Evolutionary conservation across 2,113 vertebrate species (phyloP), one percentile per base, ranked within the genome.

Genomic region (Deroptyus accipitrinus): DNA sequence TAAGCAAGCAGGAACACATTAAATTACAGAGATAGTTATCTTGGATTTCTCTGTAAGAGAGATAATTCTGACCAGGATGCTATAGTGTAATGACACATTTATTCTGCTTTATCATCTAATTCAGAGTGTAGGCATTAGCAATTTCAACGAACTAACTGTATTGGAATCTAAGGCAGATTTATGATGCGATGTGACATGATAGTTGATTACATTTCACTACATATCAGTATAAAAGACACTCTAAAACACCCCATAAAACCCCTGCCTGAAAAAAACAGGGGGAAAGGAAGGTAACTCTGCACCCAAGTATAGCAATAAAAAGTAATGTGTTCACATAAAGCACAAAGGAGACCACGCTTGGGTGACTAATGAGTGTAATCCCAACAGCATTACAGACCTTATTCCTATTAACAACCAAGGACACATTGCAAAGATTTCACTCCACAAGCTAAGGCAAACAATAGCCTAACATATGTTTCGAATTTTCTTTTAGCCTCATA

Each of bases 21-120:
- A 95, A 93, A 93, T 93, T 93, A 85, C 51, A 78, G 51, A 78
- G 82, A 83, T 64, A 46, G 79, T 81, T 92, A 94, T 81, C 84
- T 83, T 35, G n/a, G 35, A 74, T 70, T 59, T 85, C 75, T 81
- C 46, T 57, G 28, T 75, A 67, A 74, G 86, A 91, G 61, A 95
- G 28, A 68, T 39, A 83, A 64, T 96, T 93, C 51, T 88, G 83
- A 41, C 68, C 61, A 46, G 82, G 80, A 64, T 88, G 51, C 82
- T 87, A 24, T 11, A 39, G n/a, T 28, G 42, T 46, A 94, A 76
- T 35, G 59, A 73, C 44, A 67, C 82, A 77, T 54, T 90, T 39
- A 67, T 80, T 86, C 51, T 93, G 37, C 75, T 94, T 92, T 86
- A 88, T 72, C 88, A 51, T 64, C 63, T 78, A 63, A 31, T 87